Evolutionary conservation across 2,888 invertebrate genomes (phyloP).

Genomic region (Andrena trimmerana): DNA sequence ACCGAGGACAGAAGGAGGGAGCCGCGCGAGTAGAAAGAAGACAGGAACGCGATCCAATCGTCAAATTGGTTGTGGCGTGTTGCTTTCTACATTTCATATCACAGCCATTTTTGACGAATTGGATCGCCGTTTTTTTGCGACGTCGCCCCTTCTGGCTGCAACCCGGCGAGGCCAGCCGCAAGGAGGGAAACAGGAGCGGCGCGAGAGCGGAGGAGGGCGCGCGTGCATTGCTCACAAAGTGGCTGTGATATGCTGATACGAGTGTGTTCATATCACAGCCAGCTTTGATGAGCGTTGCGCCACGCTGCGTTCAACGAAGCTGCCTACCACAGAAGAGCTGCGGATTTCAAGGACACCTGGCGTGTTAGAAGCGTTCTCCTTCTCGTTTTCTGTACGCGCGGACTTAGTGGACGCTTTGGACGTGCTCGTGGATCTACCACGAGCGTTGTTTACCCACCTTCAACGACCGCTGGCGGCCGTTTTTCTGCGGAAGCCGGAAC

Average conservation of each 20-base stretch:
- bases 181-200: neutral
- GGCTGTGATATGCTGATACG: slow-evolving; percentile 92
- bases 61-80: slow-evolving; percentile 94
- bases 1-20: neutral
- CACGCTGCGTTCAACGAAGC: slow-evolving; percentile 76
- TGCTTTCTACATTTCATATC: slow-evolving; percentile 88
- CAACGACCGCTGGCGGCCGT: too few species aligned
- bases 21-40: slow-evolving; percentile 37
- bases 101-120: slow-evolving; percentile 99
- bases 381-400: too few species aligned
- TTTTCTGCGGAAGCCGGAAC: neutral
- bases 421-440: neutral
- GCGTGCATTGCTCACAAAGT: slow-evolving; percentile 93
- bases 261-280: slow-evolving; percentile 95
- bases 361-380: neutral
- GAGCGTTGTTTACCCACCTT: neutral
- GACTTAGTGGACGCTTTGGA: too few species aligned
- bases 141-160: slow-evolving; percentile 66
- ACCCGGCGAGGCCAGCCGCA: neutral
- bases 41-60: slow-evolving; percentile 86
- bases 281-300: slow-evolving; percentile 97
- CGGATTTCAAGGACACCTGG: neutral
- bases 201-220: slow-evolving; percentile 61
- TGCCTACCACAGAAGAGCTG: neutral
- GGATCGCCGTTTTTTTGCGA: slow-evolving; percentile 87